Base-by-base conservation (phyloP, 2,797 vertebrate genomes). In the Gymnopithys bicolor region DNA sequence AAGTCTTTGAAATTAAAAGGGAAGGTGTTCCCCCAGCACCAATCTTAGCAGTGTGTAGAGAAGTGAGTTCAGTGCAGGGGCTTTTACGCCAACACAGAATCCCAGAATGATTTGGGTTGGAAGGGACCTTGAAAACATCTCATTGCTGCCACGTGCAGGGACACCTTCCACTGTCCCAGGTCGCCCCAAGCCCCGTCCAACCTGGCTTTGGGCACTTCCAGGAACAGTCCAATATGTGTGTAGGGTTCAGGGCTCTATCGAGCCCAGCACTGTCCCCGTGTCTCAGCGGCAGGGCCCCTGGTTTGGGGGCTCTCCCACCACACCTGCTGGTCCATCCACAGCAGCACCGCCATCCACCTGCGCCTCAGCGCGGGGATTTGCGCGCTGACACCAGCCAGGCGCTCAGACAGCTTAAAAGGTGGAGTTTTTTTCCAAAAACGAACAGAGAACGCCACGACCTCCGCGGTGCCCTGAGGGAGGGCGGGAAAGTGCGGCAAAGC, bases 171-270 rank as follows among this genome's bases (percentile, higher is more conserved):
- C n/a, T 8, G 1, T 7, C 11, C n/a, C 49, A 11, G 49, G 4
- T 15, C 18, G 43, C 37, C 76, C 56, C 19, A 4, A 30, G 41
- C 11, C 10, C 1, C 0, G 3, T 62, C 55, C 63, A 28, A 0
- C 32, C 27, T 2, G 49, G n/a, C 49, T 56, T 32, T 11, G 48
- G 3, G 7, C 33, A 1, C 33, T 30, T 10, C 13, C 49, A 1
- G 2, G 43, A 25, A 7, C 1, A 2, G 63, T 23, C 9, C 4
- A 3, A 6, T 3, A 45, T 16, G 60, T 10, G 52, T 45, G 78
- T 28, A 13, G 0, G 2, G 41, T 13, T 6, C 35, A 11, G 33
- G 53, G 7, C 39, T 27, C 14, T 33, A 59, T 23, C 7, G 24
- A 15, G 10, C 24, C 2, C 33, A 5, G 46, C 68, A 8, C 18